Evolutionary conservation across 1,140 invertebrate genomes (phyloP), one percentile per base, ranked within the genome.

Genomic region (Drosophila persimilis): DNA sequence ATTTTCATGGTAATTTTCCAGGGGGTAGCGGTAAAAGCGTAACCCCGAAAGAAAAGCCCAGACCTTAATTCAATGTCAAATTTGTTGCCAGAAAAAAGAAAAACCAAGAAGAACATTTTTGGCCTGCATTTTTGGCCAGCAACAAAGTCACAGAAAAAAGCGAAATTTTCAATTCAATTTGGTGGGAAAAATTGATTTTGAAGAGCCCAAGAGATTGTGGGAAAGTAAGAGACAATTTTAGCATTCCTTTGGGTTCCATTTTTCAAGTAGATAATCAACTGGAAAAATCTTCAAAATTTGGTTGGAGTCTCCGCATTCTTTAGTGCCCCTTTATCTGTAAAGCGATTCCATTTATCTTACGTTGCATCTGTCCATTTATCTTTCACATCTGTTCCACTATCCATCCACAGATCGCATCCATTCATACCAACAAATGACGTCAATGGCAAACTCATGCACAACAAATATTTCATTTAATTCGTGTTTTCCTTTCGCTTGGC

Each of bases 1-100:
- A 86, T 88, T 88, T 86, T 86, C 88, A 88, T 86, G 81, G 75
- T 88, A 88, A 83, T 88, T 86, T 76, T 44, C 61, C 60, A 47
- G 56, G 35, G 24, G 24, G 4, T 48, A 6, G n/a, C 35, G n/a
- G 46, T 20, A 70, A 69, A 59, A 56, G 39, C 43, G 39, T 75
- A 72, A 50, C 56, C 59, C 51, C 60, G 4, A 26, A 26, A 26
- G 24, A 26, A 26, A 26, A 26, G 24, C 24, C 24, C 24, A 63
- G 35, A 41, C 59, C 47, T 46, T 69, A 80, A 84, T 84, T 84
- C 71, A 80, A 84, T 72, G 67, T 52, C 65, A 56, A 69, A 69
- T 69, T 56, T 44, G 26, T 29, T n/a, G 50, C 29, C 60, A 59
- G 53, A 45, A 31, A 65, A 53, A 48, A 60, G n/a, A n/a, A n/a